Base-by-base conservation (phyloP, 2,797 vertebrate species). In the Ptychadena robeensis region DNA sequence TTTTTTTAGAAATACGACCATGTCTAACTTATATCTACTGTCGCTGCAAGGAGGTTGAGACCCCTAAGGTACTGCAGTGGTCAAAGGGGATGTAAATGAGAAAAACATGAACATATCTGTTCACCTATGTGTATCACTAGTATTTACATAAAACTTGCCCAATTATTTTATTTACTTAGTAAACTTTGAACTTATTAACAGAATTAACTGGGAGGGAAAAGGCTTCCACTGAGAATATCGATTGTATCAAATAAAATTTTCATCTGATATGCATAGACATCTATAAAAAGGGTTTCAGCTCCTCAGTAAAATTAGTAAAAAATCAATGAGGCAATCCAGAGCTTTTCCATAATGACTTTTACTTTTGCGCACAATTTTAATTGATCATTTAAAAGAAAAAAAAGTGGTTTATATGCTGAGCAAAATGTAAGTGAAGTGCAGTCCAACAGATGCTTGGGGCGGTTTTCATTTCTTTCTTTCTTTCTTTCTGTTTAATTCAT, bases 161-260 rank as follows among this genome's bases (percentile, higher is more conserved):
- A 32, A 38, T 65, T 67, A 35, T n/a, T n/a, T n/a, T n/a, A n/a
- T n/a, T n/a, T n/a, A n/a, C n/a, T n/a, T n/a, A n/a, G n/a, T n/a
- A n/a, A n/a, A n/a, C n/a, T n/a, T n/a, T n/a, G n/a, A n/a, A n/a
- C n/a, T n/a, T n/a, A n/a, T n/a, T n/a, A n/a, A n/a, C n/a, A n/a
- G n/a, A n/a, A n/a, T n/a, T n/a, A n/a, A n/a, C n/a, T n/a, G n/a
- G n/a, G n/a, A 15, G 34, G 9, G 53, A 27, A 30, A 63, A 22
- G 68, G 48, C 32, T n/a, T 59, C 27, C 27, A 48, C n/a, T 38
- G 65, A 37, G 10, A 35, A 61, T 48, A 81, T 74, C 38, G 80
- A 82, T 82, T 63, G 30, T 53, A 63, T 82, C 10, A 70, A 61
- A 66, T 66, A 74, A 75, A 73, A 68, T 68, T 40, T 80, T 71